These are phyloP conservation scores for Pectinophora gossypiella DNA, from an alignment of 1,140 invertebrate species.

Conservation along the genomic window DNA sequence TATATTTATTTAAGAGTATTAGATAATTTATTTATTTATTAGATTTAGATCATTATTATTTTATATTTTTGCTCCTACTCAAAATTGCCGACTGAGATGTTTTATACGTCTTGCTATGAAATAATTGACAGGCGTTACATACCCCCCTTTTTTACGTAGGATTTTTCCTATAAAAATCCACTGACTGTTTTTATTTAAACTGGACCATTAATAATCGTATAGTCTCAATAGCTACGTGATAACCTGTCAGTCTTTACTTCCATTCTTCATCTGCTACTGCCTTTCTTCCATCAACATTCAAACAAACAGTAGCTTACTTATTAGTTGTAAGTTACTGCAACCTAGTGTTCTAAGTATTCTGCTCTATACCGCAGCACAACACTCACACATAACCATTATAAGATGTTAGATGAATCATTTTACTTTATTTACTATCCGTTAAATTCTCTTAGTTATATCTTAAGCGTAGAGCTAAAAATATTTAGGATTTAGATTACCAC, in stretches of 20 bases:
- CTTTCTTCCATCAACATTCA: neutral
- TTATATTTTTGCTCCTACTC: too few species aligned
- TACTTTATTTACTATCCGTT: neutral
- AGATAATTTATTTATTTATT: too few species aligned
- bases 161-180: slow-evolving; percentile 2
- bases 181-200: too few species aligned
- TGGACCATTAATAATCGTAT: too few species aligned
- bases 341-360: neutral
- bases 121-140: too few species aligned
- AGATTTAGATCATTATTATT: too few species aligned
- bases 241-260: too few species aligned
- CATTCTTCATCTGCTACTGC: too few species aligned
- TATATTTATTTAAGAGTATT: too few species aligned
- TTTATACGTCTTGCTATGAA: too few species aligned
- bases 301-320: neutral
- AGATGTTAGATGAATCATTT: neutral
- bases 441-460: neutral
- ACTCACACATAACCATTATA: neutral
- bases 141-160: slow-evolving; percentile 5
- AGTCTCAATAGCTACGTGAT: neutral
- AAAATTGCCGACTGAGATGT: too few species aligned
- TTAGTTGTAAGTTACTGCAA: neutral
- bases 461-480: neutral
- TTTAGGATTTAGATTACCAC: too few species aligned
- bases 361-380: neutral